Evolutionary conservation across 2,888 invertebrate species (phyloP).

Genomic region (Gortyna flavago): DNA sequence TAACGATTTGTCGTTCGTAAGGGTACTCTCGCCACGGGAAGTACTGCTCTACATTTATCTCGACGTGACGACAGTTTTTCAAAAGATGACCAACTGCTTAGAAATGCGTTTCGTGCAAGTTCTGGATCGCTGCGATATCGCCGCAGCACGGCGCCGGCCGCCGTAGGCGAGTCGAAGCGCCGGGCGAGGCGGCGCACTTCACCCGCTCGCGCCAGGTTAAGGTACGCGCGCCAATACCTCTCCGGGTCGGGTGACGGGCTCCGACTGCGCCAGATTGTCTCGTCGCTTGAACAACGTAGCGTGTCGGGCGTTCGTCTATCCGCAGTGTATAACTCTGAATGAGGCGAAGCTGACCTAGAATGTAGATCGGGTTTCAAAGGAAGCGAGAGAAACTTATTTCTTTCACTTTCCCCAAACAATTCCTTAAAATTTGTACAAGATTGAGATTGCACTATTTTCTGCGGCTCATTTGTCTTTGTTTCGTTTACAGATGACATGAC

Average conservation of each 20-base stretch:
- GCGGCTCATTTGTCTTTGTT: constrained; percentile 69
- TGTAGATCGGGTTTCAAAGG: constrained; percentile 85
- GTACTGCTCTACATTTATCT: constrained; percentile 82
- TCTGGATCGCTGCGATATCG: constrained; percentile 95
- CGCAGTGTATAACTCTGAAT: constrained; percentile 85
- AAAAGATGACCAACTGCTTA: constrained; percentile 86
- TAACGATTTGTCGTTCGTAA: constrained; percentile 92
- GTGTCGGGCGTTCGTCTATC: constrained; percentile 88
- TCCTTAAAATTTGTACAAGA: constrained; percentile 94
- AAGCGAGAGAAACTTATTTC: constrained; percentile 90
- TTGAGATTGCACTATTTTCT: constrained; percentile 89
- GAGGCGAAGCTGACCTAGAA: constrained; percentile 89
- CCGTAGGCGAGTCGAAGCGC: constrained; percentile 93
- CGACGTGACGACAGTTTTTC: constrained; percentile 79
- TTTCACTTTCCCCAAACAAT: constrained; percentile 94
- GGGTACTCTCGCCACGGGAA: constrained; percentile 92
- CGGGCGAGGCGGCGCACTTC: constrained; percentile 94
- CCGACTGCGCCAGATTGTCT: constrained; percentile 92
- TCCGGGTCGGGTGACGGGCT: constrained; percentile 94
- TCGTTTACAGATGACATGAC: constrained; percentile 65
- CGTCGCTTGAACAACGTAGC: constrained; percentile 91
- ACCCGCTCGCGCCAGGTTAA: constrained; percentile 93
- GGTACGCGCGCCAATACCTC: constrained; percentile 92
- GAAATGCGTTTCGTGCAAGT: constrained; percentile 90
- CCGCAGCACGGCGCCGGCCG: constrained; percentile 87